These are phyloP conservation scores for Oscheius sp. DNA, from an alignment of 2,888 invertebrate genomes.

Conservation along the genomic window DNA sequence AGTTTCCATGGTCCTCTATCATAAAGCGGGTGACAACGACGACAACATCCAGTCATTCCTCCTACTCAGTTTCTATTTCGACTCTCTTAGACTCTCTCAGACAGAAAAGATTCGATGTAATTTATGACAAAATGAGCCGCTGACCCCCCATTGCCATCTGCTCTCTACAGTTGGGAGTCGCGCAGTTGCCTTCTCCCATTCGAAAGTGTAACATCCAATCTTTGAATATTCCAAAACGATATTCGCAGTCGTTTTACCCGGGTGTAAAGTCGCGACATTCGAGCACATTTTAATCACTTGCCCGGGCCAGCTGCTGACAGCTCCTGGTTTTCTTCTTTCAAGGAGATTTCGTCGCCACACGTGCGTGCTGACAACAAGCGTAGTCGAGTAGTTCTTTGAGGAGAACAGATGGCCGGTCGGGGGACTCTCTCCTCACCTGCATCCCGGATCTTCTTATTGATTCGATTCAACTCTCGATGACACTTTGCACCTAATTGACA, in stretches of 20 bases:
- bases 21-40: not conserved
- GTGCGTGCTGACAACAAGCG: no score
- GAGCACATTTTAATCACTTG: conserved; percentile 24
- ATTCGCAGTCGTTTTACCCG: conserved; percentile 21
- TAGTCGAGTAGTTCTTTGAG: no score
- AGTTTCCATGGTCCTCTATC: not conserved
- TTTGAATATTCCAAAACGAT: conserved; percentile 16
- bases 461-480: not conserved
- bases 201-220: conserved; percentile 6
- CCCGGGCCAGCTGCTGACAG: conserved; percentile 16
- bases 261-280: conserved; percentile 24
- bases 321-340: not conserved
- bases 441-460: not conserved
- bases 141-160: not conserved
- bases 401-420: not conserved
- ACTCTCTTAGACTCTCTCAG: not conserved
- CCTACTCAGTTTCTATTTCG: not conserved
- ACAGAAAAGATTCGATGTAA: conserved; percentile 5
- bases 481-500: not conserved
- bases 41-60: not conserved
- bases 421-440: not conserved
- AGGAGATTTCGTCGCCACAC: not conserved
- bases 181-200: not conserved
- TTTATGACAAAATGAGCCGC: not conserved
- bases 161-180: conserved; percentile 2